Evolutionary conservation across 2,888 invertebrate species (phyloP).

Genomic region (Volucella zonaria): DNA sequence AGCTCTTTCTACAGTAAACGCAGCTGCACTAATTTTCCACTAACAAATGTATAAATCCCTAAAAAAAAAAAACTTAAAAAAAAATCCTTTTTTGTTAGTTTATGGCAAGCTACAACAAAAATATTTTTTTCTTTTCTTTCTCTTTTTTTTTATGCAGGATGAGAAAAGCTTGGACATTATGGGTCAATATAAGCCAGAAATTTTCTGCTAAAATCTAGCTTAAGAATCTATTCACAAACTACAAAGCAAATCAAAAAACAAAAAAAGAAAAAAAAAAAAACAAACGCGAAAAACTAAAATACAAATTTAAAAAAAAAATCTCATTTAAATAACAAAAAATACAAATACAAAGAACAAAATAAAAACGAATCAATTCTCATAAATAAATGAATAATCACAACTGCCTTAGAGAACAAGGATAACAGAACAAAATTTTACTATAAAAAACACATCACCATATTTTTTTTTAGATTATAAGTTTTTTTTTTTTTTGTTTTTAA

Average conservation of each 20-base stretch:
- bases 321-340: conserved; percentile 47
- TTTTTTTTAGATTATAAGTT: conserved; percentile 15
- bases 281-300: conserved; percentile 62
- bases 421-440: conserved; percentile 61
- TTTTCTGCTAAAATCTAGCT: conserved; percentile 86
- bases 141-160: conserved; percentile 85
- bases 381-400: conserved; percentile 58
- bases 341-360: conserved; percentile 58
- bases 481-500: conserved; percentile 44
- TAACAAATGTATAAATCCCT: conserved; percentile 49
- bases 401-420: conserved; percentile 53
- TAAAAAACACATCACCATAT: conserved; percentile 59
- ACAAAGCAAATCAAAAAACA: conserved; percentile 72
- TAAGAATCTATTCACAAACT: conserved; percentile 55
- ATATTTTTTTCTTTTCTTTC: conserved; percentile 71
- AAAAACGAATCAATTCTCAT: conserved; percentile 64
- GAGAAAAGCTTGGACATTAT: conserved; percentile 90
- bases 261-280: conserved; percentile 68
- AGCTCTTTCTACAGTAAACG: conserved; percentile 51
- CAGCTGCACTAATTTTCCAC: conserved; percentile 68
- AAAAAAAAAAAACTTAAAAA: conserved; percentile 16
- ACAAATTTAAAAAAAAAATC: conserved; percentile 60
- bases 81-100: conserved; percentile 40
- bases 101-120: conserved; percentile 53
- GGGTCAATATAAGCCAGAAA: conserved; percentile 91